Evolutionary conservation across 2,113 vertebrate species (phyloP), one percentile per base, ranked within the genome.

Genomic region (Equus przewalskii): DNA sequence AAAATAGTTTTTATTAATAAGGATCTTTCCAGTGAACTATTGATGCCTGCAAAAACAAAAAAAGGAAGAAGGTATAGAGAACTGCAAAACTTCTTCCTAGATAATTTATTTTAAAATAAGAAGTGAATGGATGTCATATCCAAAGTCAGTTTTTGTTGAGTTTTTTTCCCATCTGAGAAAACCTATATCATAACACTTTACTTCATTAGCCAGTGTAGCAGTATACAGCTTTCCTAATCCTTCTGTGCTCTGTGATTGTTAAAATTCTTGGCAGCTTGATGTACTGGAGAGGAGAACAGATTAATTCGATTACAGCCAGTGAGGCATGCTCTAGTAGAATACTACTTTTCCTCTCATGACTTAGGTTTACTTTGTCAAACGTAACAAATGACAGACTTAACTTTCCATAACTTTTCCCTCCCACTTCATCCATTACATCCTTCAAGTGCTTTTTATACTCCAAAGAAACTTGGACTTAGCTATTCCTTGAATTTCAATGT

Each of bases 301-400:
- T 82, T 93, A 73, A 78, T 69, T 83, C 54, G 44, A 83, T 93
- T 96, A 82, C 33, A 82, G 6, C 33, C 46, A 87, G 65, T 60
- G 85, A 82, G 12, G n/a, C 12, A 70, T 54, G 62, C 44, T 41
- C 85, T 86, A 86, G 89, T 86, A 90, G 67, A 94, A 82, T 33
- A 90, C 51, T 82, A 67, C 79, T 46, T 92, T 76, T 56, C 30
- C 89, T 86, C 84, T 58, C 90, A 91, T 33, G 78, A 54, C 75
- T n/a, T 92, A 80, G 84, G 73, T 78, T 92, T 54, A 83, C 54
- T 60, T 92, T 97, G 89, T 94, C 96, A 97, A 91, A 94, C 92
- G 51, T 95, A 96, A 94, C 44, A 94, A 60, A 86, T 83, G 73
- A 79, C 80, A 92, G 58, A 75, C 64, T 80, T 79, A 80, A 84